phyloP scores from a whole-genome alignment of 2,797 vertebrate species.

The Echeneis naucrates region DNA sequence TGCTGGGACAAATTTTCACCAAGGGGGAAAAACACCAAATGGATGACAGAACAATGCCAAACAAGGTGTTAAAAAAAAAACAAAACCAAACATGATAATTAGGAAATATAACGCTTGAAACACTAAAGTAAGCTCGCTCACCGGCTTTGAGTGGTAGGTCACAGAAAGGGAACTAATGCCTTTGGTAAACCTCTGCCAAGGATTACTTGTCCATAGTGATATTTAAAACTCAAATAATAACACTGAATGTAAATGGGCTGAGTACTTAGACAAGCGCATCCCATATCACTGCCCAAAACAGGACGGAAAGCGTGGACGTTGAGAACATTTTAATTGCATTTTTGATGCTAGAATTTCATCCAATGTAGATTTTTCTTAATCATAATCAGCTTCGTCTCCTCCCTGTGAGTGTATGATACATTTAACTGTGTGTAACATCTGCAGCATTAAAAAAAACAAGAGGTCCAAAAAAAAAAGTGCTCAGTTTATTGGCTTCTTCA shows the following conservation, averaged over 20 bases:
- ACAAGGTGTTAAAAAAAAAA: not conserved
- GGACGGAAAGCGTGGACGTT: constrained; percentile 1
- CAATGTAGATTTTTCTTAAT: not conserved
- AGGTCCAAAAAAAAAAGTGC: not conserved
- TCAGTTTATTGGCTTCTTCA: not conserved
- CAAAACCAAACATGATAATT: not conserved
- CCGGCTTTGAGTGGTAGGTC: not conserved
- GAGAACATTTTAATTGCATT: not conserved
- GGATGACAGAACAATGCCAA: not conserved
- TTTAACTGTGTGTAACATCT: not conserved
- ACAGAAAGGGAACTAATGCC: not conserved
- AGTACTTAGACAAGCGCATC: not conserved
- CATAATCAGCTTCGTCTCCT: not conserved
- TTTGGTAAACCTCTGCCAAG: constrained; percentile 7
- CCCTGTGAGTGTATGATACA: not conserved
- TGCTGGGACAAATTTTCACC: not conserved
- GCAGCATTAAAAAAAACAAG: not conserved
- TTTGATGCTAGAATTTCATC: not conserved
- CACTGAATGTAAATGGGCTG: not conserved
- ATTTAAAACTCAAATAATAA: constrained; percentile 9
- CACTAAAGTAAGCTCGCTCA: not conserved
- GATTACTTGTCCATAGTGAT: not conserved
- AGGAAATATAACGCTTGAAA: too few species aligned
- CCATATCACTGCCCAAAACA: not conserved
- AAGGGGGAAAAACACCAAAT: not conserved